These are phyloP conservation scores for Pipistrellus pygmaeus DNA, from an alignment of 2,797 vertebrate genomes.

Conservation along the genomic window DNA sequence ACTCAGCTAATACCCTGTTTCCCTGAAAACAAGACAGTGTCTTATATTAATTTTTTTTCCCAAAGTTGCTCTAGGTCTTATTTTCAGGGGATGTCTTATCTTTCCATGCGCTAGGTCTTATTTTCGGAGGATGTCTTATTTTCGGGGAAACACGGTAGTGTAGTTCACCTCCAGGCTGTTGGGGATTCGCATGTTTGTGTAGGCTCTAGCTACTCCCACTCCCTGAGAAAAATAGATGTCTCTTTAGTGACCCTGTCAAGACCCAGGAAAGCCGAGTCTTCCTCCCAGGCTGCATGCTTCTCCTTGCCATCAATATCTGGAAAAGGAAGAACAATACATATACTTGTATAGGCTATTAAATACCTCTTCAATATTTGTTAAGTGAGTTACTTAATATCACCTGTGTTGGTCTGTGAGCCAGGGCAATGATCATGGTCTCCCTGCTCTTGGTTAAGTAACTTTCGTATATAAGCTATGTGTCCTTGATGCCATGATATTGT, in stretches of 20 bases:
- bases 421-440: not conserved
- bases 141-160: no score
- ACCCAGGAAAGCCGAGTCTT: not conserved
- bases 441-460: not conserved
- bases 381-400: not conserved
- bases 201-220: not conserved
- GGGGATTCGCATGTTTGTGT: not conserved
- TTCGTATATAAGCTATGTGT: not conserved
- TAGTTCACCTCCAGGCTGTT: not conserved
- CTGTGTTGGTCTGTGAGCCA: not conserved
- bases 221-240: not conserved
- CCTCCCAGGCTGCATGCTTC: not conserved
- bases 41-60: no score
- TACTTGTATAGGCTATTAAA: not conserved
- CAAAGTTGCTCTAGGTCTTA: no score
- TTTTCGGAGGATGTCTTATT: no score
- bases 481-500: not conserved
- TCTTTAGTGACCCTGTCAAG: not conserved
- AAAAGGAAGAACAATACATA: not conserved
- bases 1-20: not conserved
- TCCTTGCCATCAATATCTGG: not conserved
- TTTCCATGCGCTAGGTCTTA: no score
- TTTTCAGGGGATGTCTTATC: no score
- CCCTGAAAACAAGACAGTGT: no score
- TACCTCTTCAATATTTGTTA: not conserved